These are phyloP conservation scores for Centroberyx gerrardi DNA, from an alignment of 2,797 vertebrate genomes.

Conservation along the genomic window DNA sequence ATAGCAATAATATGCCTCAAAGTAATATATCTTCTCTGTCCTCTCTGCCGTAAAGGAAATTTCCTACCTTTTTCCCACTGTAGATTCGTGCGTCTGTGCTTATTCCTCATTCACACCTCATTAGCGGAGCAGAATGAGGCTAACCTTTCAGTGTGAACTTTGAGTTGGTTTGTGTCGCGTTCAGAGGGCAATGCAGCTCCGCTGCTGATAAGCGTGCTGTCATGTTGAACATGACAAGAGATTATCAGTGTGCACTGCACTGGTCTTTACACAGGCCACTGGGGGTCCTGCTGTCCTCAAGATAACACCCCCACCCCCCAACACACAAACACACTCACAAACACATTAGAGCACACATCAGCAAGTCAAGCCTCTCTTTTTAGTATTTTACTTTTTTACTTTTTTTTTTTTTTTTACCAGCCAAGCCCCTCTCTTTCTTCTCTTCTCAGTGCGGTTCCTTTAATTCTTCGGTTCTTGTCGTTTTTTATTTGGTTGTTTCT, in stretches of 20 bases:
- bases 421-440: conserved; percentile 15
- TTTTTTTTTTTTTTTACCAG: too few species aligned
- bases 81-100: conserved; percentile 29
- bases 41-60: conserved; percentile 23
- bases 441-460: conserved; percentile 21
- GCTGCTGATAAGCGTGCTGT: conserved; percentile 73
- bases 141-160: conserved; percentile 31
- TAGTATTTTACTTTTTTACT: too few species aligned
- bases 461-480: conserved; percentile 9
- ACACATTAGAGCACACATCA: conserved; percentile 28
- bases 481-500: conserved; percentile 44
- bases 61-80: conserved; percentile 29
- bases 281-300: conserved; percentile 65
- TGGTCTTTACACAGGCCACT: conserved; percentile 36
- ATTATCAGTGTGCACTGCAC: conserved; percentile 66
- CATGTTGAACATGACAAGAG: conserved; percentile 63
- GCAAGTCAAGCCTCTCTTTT: not conserved
- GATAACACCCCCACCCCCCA: conserved; percentile 52
- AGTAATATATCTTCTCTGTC: conserved; percentile 3
- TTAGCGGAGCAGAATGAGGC: conserved; percentile 47
- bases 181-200: conserved; percentile 31
- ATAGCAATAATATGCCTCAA: not conserved
- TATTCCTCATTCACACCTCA: conserved; percentile 31
- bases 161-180: conserved; percentile 24
- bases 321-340: conserved; percentile 32